Evolutionary conservation across 1,140 invertebrate genomes (phyloP), one percentile per base, ranked within the genome.

Genomic region (Chrysoperla carnea): DNA sequence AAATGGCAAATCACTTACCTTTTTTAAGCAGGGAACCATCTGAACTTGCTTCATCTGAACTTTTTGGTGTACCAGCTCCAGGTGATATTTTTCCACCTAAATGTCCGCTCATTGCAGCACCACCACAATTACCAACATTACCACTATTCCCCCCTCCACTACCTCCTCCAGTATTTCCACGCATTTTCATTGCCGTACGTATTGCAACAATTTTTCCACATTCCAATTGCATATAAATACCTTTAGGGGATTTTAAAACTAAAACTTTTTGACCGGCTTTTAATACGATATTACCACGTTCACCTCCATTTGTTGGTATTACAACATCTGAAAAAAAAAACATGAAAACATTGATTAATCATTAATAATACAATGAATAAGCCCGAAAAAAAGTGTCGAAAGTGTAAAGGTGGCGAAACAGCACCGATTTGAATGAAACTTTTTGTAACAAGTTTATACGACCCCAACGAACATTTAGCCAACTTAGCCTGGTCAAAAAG

Each of bases 151-250:
- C 60, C n/a, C 69, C 70, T 7, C 27, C 42, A 1, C 39, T 44
- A 23, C 66, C 63, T 33, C 70, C 67, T 15, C 68, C 65, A 23
- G 68, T 68, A 55, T 76, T 75, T 47, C 76, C 74, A 42, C 75
- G 75, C 6, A 76, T 64, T 61, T 82, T 82, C 17, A 81, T 72
- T 0, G 79, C 77, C 0, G 80, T 83, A 49, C 84, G 73, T 45
- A 94, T 92, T n/a, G 90, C 88, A 54, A 94, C 92, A 44, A 95
- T 91, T 66, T 92, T 92, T n/a, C 89, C 88, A 54, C 88, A 89
- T 55, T 89, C 86, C 15, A 93, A 66, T 48, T 93, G 84, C 76
- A 96, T 88, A 60, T 94, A 95, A 45, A 95, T 91, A 29, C 90
- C 91, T 64, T 93, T 93, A 0, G 87, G 82, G 12, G 88, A 93